phyloP scores from a whole-genome alignment of 2,113 vertebrate species.

The Tachycineta bicolor region DNA sequence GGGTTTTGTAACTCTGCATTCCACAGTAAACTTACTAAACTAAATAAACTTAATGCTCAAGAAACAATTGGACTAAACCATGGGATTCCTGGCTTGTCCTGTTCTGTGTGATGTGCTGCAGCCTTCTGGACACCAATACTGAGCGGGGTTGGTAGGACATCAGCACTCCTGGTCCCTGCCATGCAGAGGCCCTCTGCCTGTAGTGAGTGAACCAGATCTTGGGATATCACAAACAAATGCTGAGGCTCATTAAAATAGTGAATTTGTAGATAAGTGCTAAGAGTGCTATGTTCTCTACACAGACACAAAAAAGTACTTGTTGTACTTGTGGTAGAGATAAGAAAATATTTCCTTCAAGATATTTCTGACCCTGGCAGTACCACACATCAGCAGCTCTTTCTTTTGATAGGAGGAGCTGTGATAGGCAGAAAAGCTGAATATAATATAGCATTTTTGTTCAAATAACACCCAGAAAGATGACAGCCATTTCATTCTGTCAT shows the following conservation, averaged over 20 bases:
- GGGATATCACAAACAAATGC: not conserved
- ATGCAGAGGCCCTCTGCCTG: not conserved
- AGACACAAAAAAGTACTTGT: not conserved
- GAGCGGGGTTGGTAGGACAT: fast-evolving
- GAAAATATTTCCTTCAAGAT: not conserved
- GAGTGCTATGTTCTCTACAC: not conserved
- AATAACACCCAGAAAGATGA: not conserved
- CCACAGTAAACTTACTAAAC: not conserved
- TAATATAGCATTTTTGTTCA: not conserved
- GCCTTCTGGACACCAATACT: fast-evolving
- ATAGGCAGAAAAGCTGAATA: not conserved
- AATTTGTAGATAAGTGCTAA: not conserved
- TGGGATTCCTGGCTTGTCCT: not conserved
- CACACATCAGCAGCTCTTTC: not conserved
- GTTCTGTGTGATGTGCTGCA: not conserved
- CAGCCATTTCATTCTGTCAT: not conserved
- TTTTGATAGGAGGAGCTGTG: not conserved
- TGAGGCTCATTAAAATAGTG: not conserved
- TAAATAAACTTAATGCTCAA: not conserved
- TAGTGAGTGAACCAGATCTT: not conserved
- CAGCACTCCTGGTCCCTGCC: not conserved
- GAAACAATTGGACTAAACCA: not conserved
- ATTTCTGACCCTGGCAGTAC: not conserved
- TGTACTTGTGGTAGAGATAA: not conserved
- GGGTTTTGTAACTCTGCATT: not conserved